Evolutionary conservation across 2,797 vertebrate species (phyloP).

Genomic region (Mycteria americana): DNA sequence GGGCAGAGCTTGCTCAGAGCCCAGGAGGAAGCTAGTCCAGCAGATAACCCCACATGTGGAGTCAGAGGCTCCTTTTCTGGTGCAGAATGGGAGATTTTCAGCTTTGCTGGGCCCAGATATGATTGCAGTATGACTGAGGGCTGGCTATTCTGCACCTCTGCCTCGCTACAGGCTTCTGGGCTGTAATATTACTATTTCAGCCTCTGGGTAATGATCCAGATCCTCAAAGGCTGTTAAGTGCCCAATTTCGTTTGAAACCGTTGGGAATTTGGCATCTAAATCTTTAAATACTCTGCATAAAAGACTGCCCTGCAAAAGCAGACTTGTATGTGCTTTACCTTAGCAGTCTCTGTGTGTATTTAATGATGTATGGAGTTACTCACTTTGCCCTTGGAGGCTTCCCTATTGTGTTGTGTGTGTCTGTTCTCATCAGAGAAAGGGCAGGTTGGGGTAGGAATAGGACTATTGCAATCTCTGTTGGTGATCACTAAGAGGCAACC

Average conservation of each 20-base stretch:
- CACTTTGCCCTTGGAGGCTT: background rate
- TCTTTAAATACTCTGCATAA: background rate
- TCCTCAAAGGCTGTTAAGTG: constrained; percentile 7
- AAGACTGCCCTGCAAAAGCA: background rate
- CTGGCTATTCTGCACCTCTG: background rate
- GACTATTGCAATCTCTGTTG: background rate
- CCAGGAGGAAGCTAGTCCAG: background rate
- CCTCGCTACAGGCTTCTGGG: background rate
- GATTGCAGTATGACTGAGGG: background rate
- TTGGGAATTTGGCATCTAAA: background rate
- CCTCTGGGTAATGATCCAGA: background rate
- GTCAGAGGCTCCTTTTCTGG: background rate
- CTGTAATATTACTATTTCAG: background rate
- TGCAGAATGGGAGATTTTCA: background rate
- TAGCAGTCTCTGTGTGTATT: background rate
- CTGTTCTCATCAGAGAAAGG: background rate
- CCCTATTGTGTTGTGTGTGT: fast-evolving
- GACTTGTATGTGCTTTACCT: background rate
- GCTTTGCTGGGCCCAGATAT: background rate
- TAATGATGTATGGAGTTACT: background rate
- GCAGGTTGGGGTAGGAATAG: background rate
- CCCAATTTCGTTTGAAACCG: background rate
- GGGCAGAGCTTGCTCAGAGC: background rate
- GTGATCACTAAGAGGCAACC: background rate
- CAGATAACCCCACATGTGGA: fast-evolving